Evolutionary conservation across 2,888 invertebrate species (phyloP).

Genomic region (Caenorhabditis sp.): DNA sequence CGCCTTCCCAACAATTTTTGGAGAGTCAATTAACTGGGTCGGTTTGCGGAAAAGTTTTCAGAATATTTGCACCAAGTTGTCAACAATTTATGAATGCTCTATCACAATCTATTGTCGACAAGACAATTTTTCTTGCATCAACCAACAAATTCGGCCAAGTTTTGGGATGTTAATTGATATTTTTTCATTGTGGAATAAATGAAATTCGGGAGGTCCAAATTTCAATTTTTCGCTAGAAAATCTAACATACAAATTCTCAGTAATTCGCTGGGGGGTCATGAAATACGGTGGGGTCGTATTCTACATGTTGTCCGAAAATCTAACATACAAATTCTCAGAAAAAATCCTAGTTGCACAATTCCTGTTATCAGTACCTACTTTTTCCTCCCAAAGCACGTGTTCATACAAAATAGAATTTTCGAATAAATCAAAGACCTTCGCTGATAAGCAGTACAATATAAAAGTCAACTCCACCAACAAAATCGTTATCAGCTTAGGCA

Average conservation of each 20-base stretch:
- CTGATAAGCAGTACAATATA: neutral
- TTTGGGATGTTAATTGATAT: neutral
- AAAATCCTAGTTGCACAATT: too few relatives aligned
- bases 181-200: too few relatives aligned
- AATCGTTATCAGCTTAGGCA: neutral
- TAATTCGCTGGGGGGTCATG: too few relatives aligned
- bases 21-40: conserved; percentile 18
- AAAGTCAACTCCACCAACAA: neutral
- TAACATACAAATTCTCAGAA: too few relatives aligned
- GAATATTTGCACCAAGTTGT: conserved; percentile 17
- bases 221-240: too few relatives aligned
- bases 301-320: too few relatives aligned
- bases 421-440: neutral
- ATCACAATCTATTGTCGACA: neutral
- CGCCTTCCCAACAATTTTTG: conserved; percentile 13
- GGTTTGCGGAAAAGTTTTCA: conserved; percentile 12
- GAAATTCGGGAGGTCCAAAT: too few relatives aligned
- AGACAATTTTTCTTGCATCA: neutral
- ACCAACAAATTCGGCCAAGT: neutral
- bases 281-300: too few relatives aligned
- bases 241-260: too few relatives aligned
- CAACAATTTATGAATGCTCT: neutral
- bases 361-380: neutral
- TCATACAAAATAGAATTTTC: neutral
- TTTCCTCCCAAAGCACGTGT: neutral